Conservation (phyloP, 1,140 invertebrate genomes). For the Drosophila oshimai region DNA sequence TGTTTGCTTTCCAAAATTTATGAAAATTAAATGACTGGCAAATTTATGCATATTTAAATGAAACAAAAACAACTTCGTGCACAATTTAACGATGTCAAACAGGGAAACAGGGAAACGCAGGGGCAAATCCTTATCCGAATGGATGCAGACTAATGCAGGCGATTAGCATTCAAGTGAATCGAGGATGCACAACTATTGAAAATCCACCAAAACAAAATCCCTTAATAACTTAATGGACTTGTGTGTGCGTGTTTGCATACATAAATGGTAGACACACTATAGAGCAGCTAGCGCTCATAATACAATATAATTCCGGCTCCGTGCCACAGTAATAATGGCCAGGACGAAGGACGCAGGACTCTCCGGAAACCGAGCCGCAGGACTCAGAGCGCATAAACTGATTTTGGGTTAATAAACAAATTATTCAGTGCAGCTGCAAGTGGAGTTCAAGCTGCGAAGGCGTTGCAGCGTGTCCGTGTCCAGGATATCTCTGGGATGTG, state of each 20-base stretch:
- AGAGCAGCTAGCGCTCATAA: conserved; percentile 35
- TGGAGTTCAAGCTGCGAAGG: conserved; percentile 23
- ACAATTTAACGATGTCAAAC: conserved; percentile 58
- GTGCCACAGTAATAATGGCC: conserved; percentile 59
- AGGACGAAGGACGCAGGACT: conserved; percentile 33
- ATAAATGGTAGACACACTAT: conserved; percentile 10
- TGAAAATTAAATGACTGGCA: conserved; percentile 51
- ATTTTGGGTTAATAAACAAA: conserved; percentile 77
- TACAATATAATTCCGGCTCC: conserved; percentile 46
- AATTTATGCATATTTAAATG: conserved; percentile 75
- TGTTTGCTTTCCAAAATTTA: conserved; percentile 32
- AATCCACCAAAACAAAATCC: conserved; percentile 63
- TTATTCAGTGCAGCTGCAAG: conserved; percentile 65
- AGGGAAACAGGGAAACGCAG: conserved; percentile 44
- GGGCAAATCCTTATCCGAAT: conserved; percentile 25
- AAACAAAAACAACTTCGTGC: conserved; percentile 47
- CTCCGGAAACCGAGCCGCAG: not conserved
- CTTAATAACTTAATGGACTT: conserved; percentile 81
- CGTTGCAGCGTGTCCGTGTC: conserved; percentile 26
- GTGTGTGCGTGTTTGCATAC: conserved; percentile 60
- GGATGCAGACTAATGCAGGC: conserved; percentile 34
- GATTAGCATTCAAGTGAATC: conserved; percentile 40
- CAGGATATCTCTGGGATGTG: conserved; percentile 14
- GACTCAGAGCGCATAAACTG: conserved; percentile 58
- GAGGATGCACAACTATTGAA: conserved; percentile 48